Evolutionary conservation across 2,888 invertebrate species (phyloP), one percentile per base, ranked within the genome.

Genomic region (Acheta domesticus): DNA sequence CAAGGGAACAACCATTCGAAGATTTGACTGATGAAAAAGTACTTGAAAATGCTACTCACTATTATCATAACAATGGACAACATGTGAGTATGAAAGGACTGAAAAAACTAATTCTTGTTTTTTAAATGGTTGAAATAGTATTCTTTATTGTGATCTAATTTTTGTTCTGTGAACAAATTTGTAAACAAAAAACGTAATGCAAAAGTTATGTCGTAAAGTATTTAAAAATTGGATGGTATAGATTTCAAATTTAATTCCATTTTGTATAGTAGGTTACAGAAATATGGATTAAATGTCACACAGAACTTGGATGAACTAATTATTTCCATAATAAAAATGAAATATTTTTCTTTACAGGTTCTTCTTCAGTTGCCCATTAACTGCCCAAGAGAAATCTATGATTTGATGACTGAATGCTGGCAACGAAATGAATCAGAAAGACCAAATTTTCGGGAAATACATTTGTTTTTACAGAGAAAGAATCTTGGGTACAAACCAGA

Each of bases 341-440:
- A 36, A 36, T 36, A 8, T 36, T 62, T 62, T 14, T 62, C 49
- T 80, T 82, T 81, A 16, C 84, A 86, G 86, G 82, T 85, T 76
- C 85, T 86, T 79, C 88, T 95, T 78, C 91, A 92, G 49, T 91
- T 92, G 82, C 92, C 93, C 16, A 87, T 90, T 36, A 90, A 90
- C 84, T 92, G 92, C 82, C 93, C 94, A 76, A 93, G 94, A 85
- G 95, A 96, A 87, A 90, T 96, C 82, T 94, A 93, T 88, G 94
- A 95, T 84, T 88, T 96, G 83, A 94, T 96, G 93, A 87, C 91
- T 82, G 94, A 94, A 85, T 96, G 96, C 86, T 96, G 96, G 96
- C 91, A 93, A 81, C 89, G 93, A 74, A 92, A 93, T 84, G 94
- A 93, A 80, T 86, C 88, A 78, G 92, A 92, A 82, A 88, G 96